phyloP scores from a whole-genome alignment of 2,888 invertebrate genomes.

The Acrobasis repandana region DNA sequence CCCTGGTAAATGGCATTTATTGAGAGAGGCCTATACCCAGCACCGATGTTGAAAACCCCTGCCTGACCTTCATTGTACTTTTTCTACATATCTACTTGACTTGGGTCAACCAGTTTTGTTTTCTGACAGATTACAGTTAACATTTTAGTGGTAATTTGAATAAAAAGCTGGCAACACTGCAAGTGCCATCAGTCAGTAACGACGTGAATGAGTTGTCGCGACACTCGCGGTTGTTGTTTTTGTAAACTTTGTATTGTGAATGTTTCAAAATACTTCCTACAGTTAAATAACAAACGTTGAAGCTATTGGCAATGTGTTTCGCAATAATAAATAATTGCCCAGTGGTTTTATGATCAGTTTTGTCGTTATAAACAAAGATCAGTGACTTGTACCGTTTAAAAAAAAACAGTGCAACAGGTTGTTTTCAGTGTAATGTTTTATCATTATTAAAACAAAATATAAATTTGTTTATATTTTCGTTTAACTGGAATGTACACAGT shows the following conservation, averaged over 20 bases:
- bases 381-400: constrained; percentile 30
- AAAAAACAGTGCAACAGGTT: constrained; percentile 37
- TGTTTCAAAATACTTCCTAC: constrained; percentile 52
- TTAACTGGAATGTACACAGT: background rate
- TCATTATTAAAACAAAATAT: background rate
- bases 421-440: constrained; percentile 4
- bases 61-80: no score
- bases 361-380: constrained; percentile 23
- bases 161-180: constrained; percentile 44
- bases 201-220: constrained; percentile 34
- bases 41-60: no score
- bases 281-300: constrained; percentile 43
- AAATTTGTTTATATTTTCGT: constrained; percentile 3
- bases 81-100: no score
- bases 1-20: no score
- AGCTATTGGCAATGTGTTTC: constrained; percentile 19
- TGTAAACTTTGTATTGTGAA: constrained; percentile 61
- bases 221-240: constrained; percentile 44
- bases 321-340: constrained; percentile 7
- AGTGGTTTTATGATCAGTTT: constrained; percentile 20
- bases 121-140: background rate
- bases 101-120: no score
- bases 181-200: constrained; percentile 50
- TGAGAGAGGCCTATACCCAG: no score
- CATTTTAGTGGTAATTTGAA: background rate